Conservation (phyloP, 2,888 invertebrate genomes). For the Elegia similella region DNA sequence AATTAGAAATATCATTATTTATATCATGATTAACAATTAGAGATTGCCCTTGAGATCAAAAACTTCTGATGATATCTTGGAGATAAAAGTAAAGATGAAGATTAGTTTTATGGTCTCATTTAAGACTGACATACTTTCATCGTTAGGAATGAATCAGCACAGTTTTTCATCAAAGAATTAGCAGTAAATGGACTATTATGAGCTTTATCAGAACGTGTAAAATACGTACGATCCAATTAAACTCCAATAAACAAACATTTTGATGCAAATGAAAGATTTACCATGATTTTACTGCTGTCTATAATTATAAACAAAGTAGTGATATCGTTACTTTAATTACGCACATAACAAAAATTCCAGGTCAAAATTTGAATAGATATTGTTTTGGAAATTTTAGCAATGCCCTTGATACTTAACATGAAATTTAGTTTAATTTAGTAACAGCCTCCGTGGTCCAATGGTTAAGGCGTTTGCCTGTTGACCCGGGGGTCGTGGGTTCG, state of each 20-base stretch:
- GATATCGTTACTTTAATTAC: too few relatives aligned
- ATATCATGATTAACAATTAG: too few relatives aligned
- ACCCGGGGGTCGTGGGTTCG: too few relatives aligned
- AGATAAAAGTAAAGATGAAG: too few relatives aligned
- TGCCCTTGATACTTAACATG: too few relatives aligned
- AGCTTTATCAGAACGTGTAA: neutral
- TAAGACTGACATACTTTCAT: neutral
- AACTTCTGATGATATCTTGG: too few relatives aligned
- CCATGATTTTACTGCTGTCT: neutral
- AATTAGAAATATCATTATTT: too few relatives aligned
- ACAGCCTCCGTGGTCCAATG: too few relatives aligned
- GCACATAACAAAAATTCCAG: neutral
- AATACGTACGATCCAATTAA: neutral
- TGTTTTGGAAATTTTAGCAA: neutral
- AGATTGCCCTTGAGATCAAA: too few relatives aligned
- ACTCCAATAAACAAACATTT: neutral
- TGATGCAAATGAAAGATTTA: neutral
- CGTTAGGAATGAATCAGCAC: neutral
- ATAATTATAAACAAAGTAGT: neutral
- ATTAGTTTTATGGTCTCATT: too few relatives aligned
- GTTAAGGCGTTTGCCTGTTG: too few relatives aligned
- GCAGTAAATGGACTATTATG: neutral
- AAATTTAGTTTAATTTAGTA: too few relatives aligned
- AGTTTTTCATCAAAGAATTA: neutral
- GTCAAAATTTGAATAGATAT: neutral